A percentile compares a stretch with the other conserved stretches of the same genome.
These are phyloP conservation scores for Galaxea fascicularis DNA, from an alignment of 92 coral and sea anemone species.

Conservation along the genomic window DNA sequence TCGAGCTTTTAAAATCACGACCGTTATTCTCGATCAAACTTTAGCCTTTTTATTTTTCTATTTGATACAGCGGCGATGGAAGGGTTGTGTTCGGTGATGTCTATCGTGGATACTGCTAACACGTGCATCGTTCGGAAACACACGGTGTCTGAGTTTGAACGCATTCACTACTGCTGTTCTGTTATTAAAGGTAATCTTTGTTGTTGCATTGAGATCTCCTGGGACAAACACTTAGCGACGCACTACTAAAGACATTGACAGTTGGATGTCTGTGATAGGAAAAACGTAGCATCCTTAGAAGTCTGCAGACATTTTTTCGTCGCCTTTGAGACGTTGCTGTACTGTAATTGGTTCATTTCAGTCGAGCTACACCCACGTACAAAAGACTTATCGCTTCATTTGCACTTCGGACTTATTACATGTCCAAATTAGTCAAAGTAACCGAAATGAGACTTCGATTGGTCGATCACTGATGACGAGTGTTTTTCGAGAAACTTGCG, in stretches of 20 bases:
- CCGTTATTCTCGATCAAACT: no score
- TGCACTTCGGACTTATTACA: slow-evolving; percentile 22
- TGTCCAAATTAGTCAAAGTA: background rate
- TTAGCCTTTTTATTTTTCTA: no score
- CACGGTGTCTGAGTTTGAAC: background rate
- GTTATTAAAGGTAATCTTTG: background rate
- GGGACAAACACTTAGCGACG: background rate
- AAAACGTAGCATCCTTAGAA: background rate
- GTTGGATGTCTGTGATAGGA: no score
- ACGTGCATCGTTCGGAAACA: background rate
- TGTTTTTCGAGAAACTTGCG: background rate
- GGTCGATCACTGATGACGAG: background rate
- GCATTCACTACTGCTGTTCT: background rate
- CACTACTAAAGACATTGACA: no score
- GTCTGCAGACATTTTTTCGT: background rate
- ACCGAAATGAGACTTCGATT: background rate
- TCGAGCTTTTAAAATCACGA: no score
- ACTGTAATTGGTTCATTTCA: background rate
- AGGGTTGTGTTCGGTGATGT: no score
- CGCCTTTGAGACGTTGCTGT: background rate
- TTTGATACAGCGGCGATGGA: no score
- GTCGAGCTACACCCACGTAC: background rate
- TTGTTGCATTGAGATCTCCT: background rate
- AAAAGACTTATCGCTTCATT: slow-evolving; percentile 16
- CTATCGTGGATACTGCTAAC: no score